These are phyloP conservation scores for Latheticus oryzae DNA, from an alignment of 2,888 invertebrate species.

Conservation along the genomic window DNA sequence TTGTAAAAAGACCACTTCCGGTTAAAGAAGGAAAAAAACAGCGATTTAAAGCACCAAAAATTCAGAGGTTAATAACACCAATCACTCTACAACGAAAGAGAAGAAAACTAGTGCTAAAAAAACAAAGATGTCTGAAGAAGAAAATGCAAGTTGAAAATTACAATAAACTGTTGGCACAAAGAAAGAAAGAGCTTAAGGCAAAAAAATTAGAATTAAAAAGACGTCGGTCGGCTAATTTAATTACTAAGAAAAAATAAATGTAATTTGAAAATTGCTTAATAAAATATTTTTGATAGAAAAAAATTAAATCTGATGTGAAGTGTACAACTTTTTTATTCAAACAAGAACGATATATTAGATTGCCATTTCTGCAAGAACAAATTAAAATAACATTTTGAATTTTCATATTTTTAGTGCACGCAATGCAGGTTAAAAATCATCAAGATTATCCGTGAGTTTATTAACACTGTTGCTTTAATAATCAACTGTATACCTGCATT, in stretches of 20 bases:
- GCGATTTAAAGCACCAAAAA: conserved; percentile 88
- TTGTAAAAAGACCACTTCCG: conserved; percentile 92
- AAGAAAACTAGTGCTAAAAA: conserved; percentile 88
- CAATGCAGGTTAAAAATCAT: too few relatives aligned
- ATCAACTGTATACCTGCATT: too few relatives aligned
- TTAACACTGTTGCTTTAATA: too few relatives aligned
- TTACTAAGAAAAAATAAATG: background rate
- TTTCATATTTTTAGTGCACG: too few relatives aligned
- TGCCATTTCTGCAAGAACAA: too few relatives aligned
- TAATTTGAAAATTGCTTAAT: too few relatives aligned
- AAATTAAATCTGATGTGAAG: too few relatives aligned
- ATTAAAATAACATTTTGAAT: too few relatives aligned
- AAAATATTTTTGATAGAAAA: too few relatives aligned
- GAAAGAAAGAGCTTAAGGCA: conserved; percentile 91
- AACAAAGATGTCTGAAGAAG: conserved; percentile 82
- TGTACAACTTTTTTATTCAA: too few relatives aligned
- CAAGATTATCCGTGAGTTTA: too few relatives aligned
- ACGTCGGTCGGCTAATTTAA: conserved; percentile 80
- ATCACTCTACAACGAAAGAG: conserved; percentile 89
- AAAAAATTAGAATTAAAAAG: conserved; percentile 81
- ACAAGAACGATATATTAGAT: too few relatives aligned
- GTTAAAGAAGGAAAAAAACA: conserved; percentile 83
- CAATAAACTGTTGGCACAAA: conserved; percentile 90
- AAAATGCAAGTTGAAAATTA: conserved; percentile 91
- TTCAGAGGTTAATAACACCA: conserved; percentile 95